phyloP scores from a whole-genome alignment of 1,140 invertebrate species.

The Trichomalopsis sarcophagae region DNA sequence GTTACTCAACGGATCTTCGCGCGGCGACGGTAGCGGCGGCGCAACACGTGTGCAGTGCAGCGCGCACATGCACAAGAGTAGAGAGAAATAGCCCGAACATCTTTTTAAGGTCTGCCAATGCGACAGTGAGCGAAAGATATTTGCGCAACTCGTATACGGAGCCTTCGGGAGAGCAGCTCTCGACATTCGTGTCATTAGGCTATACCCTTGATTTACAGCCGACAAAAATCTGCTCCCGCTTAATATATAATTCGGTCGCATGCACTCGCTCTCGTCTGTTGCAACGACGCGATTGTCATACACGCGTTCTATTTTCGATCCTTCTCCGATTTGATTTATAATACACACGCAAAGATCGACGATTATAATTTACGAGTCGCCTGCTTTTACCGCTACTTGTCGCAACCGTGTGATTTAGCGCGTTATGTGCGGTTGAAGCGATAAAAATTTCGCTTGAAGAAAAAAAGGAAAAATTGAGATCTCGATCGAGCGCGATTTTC shows the following conservation, averaged over 20 bases:
- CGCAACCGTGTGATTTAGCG: background rate
- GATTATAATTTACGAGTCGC: background rate
- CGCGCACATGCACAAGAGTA: background rate
- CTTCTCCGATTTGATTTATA: background rate
- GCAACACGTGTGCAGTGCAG: slow-evolving; percentile 64
- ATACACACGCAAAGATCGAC: background rate
- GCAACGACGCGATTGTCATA: slow-evolving; percentile 27
- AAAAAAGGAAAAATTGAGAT: background rate
- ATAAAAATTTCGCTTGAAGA: background rate
- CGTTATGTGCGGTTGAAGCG: background rate
- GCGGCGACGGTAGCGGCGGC: slow-evolving; percentile 4
- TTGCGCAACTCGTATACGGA: slow-evolving; percentile 56
- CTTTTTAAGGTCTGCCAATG: slow-evolving; percentile 59
- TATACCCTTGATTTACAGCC: slow-evolving; percentile 45
- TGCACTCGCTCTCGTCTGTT: background rate
- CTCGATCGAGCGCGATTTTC: background rate
- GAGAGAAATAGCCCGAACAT: slow-evolving; percentile 44
- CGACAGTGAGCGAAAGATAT: slow-evolving; percentile 56
- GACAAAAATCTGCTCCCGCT: slow-evolving; percentile 15
- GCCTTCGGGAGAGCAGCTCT: background rate
- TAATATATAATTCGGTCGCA: slow-evolving; percentile 21
- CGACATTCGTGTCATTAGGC: slow-evolving; percentile 41
- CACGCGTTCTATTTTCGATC: slow-evolving; percentile 9
- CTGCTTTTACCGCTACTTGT: background rate
- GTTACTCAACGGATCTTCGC: slow-evolving; percentile 15